These are phyloP conservation scores for Sesia apiformis DNA, from an alignment of 2,888 invertebrate genomes.

Conservation along the genomic window DNA sequence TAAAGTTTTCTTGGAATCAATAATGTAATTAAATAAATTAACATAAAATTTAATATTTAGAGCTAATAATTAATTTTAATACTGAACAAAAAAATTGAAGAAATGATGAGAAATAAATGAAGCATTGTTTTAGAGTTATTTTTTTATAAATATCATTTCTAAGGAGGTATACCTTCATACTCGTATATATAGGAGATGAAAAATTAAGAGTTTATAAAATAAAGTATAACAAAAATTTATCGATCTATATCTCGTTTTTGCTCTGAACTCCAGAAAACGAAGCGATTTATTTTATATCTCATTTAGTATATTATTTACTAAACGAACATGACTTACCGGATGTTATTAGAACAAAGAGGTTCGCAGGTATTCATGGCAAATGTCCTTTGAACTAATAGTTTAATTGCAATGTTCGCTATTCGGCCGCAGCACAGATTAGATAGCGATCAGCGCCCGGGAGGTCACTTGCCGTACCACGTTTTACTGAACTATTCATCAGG, in stretches of 20 bases:
- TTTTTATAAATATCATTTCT: too few species aligned
- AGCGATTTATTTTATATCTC: too few species aligned
- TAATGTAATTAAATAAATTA: neutral
- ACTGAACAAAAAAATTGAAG: too few species aligned
- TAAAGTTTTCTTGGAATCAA: neutral
- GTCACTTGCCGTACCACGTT: slow-evolving; percentile 40
- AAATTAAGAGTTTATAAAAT: too few species aligned
- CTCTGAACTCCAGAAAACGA: too few species aligned
- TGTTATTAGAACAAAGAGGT: neutral
- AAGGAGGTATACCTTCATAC: too few species aligned
- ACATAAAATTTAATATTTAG: neutral
- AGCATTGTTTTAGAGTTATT: too few species aligned
- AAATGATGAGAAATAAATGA: too few species aligned
- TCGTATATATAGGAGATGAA: too few species aligned
- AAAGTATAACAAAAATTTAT: too few species aligned
- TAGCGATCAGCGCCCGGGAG: slow-evolving; percentile 45
- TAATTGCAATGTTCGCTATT: slow-evolving; percentile 46
- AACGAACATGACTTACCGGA: neutral
- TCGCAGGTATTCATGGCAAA: slow-evolving; percentile 7
- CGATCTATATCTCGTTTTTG: too few species aligned
- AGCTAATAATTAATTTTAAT: too few species aligned
- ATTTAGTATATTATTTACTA: neutral
- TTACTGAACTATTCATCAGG: slow-evolving; percentile 44
- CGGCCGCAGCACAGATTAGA: slow-evolving; percentile 31
- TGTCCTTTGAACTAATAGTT: slow-evolving; percentile 44